Base-by-base conservation (phyloP, 2,888 invertebrate species). In the Cataglyphis cursor region DNA sequence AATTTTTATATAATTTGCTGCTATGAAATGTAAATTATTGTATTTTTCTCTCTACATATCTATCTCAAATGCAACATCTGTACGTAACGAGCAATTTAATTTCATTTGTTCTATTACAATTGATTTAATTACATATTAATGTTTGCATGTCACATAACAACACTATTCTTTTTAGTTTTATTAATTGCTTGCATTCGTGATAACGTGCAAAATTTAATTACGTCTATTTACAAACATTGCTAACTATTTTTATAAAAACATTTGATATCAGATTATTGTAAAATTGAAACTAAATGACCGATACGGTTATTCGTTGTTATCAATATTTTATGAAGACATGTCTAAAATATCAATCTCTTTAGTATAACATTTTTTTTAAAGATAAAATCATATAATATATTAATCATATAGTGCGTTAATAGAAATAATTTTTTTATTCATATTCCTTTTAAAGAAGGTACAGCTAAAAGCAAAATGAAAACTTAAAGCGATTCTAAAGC, bases 161-260 rank as follows among this genome's bases (percentile, higher is more conserved):
- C 15, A 44, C 12, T 15, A 65, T 54, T 21, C 72, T 72, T 57
- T 12, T 72, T 18, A 44, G 35, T 66, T 78, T 78, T 57, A 78
- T 59, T 51, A 12, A 4, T 75, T 68, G n/a, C 15, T 12, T 57
- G 15, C 10, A 57, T 68, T 78, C n/a, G 18, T 31, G 41, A 78
- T 78, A 41, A 57, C 12, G 18, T 10, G 6, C 41, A 8, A 78
- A 12, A 76, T 41, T 54, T 54, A 78, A 78, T 78, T 78, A 57
- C 2, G 18, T 2, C 12, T 31, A 28, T 41, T 54, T 0, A 24
- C 4, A n/a, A 28, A 41, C n/a, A 21, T 6, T 28, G 38, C 18
- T 12, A 18, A 66, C 18, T 3, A 66, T 28, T 54, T 75, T 51
- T 65, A 31, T 28, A 44, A 1, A 3, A 15, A 31, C n/a, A 61